A percentile compares a stretch with the other conserved stretches of the same genome.
These are phyloP conservation scores for Papilio glaucus DNA, from an alignment of 1,140 invertebrate genomes.

Conservation along the genomic window DNA sequence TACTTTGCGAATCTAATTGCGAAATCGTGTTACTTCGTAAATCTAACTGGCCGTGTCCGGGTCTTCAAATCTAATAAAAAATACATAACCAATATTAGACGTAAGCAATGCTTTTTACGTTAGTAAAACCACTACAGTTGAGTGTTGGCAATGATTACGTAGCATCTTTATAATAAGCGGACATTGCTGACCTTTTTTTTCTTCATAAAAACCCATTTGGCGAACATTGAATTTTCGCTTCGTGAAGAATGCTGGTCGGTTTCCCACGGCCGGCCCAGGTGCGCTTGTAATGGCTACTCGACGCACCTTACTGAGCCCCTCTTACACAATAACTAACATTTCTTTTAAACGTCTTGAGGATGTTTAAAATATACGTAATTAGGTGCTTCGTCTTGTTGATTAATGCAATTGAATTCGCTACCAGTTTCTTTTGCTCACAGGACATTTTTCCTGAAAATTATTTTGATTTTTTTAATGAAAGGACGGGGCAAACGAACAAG, in stretches of 20 bases:
- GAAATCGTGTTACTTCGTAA: not conserved
- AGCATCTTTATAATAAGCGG: constrained; percentile 19
- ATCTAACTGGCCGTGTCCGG: not conserved
- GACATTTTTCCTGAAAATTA: too few relatives aligned
- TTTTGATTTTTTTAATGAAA: too few relatives aligned
- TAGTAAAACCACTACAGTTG: too few relatives aligned
- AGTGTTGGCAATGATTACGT: constrained; percentile 21
- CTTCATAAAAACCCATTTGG: constrained; percentile 9
- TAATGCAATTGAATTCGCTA: too few relatives aligned
- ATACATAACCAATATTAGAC: not conserved
- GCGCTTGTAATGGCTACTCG: constrained; percentile 16
- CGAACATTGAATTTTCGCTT: constrained; percentile 21
- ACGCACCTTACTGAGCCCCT: too few relatives aligned
- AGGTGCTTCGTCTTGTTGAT: too few relatives aligned
- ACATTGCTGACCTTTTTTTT: constrained; percentile 18
- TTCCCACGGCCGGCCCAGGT: constrained; percentile 33
- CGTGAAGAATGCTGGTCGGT: not conserved
- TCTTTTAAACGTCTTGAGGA: too few relatives aligned
- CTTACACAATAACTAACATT: too few relatives aligned
- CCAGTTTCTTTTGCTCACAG: too few relatives aligned
- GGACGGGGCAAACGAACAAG: too few relatives aligned
- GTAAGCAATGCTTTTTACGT: not conserved
- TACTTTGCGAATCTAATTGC: too few relatives aligned
- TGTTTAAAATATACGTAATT: too few relatives aligned
- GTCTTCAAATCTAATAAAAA: not conserved